phyloP scores from a whole-genome alignment of 2,113 vertebrate species.

The Callipepla squamata region DNA sequence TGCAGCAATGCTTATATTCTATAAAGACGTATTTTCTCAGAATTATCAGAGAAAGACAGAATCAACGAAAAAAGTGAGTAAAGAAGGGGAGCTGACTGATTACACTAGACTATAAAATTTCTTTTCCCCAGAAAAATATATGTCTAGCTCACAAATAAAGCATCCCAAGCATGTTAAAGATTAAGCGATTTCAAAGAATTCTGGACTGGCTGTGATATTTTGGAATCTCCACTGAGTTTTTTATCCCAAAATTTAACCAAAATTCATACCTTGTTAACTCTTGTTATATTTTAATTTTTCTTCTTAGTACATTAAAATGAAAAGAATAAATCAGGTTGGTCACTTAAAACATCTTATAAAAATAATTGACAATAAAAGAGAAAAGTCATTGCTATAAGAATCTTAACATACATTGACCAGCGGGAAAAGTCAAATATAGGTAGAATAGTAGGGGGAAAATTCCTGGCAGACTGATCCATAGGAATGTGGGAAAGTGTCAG shows the following conservation, averaged over 20 bases:
- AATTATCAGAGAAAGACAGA: neutral
- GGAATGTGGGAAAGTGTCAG: constrained; percentile 30
- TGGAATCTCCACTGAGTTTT: neutral
- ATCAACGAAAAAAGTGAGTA: neutral
- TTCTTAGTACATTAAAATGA: neutral
- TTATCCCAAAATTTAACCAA: neutral
- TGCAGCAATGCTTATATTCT: neutral
- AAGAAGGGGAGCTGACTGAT: neutral
- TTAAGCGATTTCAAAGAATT: neutral
- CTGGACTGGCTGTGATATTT: neutral
- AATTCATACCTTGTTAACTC: neutral
- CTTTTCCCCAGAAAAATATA: neutral
- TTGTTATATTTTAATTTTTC: neutral
- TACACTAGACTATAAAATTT: neutral
- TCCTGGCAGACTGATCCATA: constrained; percentile 6
- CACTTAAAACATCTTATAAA: constrained; percentile 59
- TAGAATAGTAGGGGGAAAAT: neutral
- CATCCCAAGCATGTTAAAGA: neutral
- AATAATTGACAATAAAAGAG: constrained; percentile 50
- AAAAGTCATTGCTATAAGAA: constrained; percentile 48
- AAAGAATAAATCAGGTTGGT: neutral
- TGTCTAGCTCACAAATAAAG: neutral
- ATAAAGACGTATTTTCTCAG: neutral
- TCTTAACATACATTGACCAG: neutral
- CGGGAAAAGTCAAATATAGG: constrained; percentile 35